Percentiles rank a stretch among this genome's conserved stretches.
These are phyloP conservation scores for Leptogaster cylindrica DNA, from an alignment of 2,888 invertebrate genomes.

Conservation along the genomic window DNA sequence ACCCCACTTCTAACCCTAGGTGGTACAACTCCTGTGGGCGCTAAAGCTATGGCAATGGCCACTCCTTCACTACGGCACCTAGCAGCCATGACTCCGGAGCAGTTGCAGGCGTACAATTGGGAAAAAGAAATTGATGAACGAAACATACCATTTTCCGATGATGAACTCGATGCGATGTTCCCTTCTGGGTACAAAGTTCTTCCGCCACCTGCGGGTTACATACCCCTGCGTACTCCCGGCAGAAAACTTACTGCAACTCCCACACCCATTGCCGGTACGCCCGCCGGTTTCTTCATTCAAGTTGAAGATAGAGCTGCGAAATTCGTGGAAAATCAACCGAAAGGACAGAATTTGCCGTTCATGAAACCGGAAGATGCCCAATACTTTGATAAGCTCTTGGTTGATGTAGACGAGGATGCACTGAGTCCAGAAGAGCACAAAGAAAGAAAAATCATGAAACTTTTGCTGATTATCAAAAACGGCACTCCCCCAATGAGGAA, in stretches of 20 bases:
- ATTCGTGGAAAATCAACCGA: constrained; percentile 94
- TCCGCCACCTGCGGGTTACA: constrained; percentile 93
- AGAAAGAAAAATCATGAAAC: constrained; percentile 98
- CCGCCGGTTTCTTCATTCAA: constrained; percentile 94
- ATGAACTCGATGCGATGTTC: constrained; percentile 96
- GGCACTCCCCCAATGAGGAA: constrained; percentile 99
- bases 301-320: constrained; percentile 86
- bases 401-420: constrained; percentile 97
- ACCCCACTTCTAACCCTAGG: constrained; percentile 81
- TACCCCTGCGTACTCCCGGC: constrained; percentile 96
- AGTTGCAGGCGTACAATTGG: constrained; percentile 96
- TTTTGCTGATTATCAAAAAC: constrained; percentile 97
- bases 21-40: constrained; percentile 84
- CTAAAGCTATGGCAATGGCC: constrained; percentile 97
- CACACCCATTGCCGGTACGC: constrained; percentile 92
- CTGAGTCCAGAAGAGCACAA: constrained; percentile 96
- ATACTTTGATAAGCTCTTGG: constrained; percentile 97
- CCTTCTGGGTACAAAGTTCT: constrained; percentile 97
- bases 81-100: constrained; percentile 98
- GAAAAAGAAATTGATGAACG: constrained; percentile 98
- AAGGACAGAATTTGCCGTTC: constrained; percentile 92
- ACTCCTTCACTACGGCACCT: constrained; percentile 97
- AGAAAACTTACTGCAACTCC: constrained; percentile 97
- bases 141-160: constrained; percentile 94
- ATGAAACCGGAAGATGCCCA: constrained; percentile 99